A percentile compares a stretch with the other conserved stretches of the same genome.
These are phyloP conservation scores for Dione juno DNA, from an alignment of 2,888 invertebrate species.

Conservation along the genomic window DNA sequence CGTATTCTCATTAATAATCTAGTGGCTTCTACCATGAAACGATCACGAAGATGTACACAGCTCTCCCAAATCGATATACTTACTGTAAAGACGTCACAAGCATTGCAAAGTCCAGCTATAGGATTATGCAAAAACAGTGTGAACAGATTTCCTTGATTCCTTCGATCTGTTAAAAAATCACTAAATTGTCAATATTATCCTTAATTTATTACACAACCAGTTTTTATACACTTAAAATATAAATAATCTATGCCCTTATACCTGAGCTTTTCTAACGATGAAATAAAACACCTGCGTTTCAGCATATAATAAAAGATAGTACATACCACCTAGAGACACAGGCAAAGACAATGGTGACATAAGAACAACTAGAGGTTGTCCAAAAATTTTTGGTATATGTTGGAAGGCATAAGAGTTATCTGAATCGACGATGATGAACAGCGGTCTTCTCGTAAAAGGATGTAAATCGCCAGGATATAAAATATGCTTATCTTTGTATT, in stretches of 20 bases:
- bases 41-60: conserved; percentile 93
- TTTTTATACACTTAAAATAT: too few relatives aligned
- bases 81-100: conserved; percentile 93
- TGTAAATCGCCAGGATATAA: conserved; percentile 97
- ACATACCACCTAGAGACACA: conserved; percentile 90
- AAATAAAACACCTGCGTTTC: too few relatives aligned
- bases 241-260: too few relatives aligned
- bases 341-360: conserved; percentile 97
- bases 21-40: conserved; percentile 94
- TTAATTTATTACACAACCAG: too few relatives aligned
- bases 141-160: conserved; percentile 92
- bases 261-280: too few relatives aligned
- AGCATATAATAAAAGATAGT: background rate
- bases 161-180: conserved; percentile 84
- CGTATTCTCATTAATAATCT: conserved; percentile 91
- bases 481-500: conserved; percentile 87
- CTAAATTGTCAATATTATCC: background rate
- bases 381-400: conserved; percentile 94
- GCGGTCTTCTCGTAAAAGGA: conserved; percentile 95
- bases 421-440: conserved; percentile 97
- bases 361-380: conserved; percentile 95
- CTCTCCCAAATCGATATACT: conserved; percentile 95
- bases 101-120: conserved; percentile 91
- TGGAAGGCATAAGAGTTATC: conserved; percentile 97
- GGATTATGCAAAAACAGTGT: conserved; percentile 98